These are phyloP conservation scores for Gordius sp. DNA, from an alignment of 2,888 invertebrate genomes.

Conservation along the genomic window DNA sequence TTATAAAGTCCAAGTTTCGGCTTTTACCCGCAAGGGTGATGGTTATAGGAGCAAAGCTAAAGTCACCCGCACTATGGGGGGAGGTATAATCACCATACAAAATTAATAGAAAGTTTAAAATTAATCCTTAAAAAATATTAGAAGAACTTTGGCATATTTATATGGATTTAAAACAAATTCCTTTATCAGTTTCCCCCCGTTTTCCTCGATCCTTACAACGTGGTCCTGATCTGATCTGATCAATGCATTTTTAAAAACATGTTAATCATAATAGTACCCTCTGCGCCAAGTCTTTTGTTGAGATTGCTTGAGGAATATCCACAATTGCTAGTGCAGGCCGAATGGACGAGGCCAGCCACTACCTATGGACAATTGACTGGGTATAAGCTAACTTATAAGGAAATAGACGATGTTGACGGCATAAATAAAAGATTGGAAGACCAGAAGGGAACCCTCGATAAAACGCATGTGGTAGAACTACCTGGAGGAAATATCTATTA, in stretches of 20 bases:
- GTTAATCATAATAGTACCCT: too few species aligned
- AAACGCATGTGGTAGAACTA: slow-evolving; percentile 41
- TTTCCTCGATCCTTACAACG: too few species aligned
- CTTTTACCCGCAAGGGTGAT: slow-evolving; percentile 79
- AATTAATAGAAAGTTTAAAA: too few species aligned
- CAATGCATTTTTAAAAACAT: too few species aligned
- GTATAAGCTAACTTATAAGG: slow-evolving; percentile 5
- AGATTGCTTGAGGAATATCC: slow-evolving; percentile 11
- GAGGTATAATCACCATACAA: too few species aligned
- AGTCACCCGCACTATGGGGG: slow-evolving; percentile 58
- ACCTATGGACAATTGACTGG: not conserved
- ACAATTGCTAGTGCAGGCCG: slow-evolving; percentile 3
- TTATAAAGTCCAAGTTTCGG: slow-evolving; percentile 64
- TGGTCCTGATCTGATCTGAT: too few species aligned
- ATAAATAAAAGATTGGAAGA: too few species aligned
- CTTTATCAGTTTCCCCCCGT: too few species aligned
- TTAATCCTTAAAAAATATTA: too few species aligned
- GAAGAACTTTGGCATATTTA: too few species aligned
- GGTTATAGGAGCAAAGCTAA: slow-evolving; percentile 65
- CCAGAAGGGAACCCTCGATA: not conserved
- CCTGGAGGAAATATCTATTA: slow-evolving; percentile 41
- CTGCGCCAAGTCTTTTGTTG: not conserved
- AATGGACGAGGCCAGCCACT: slow-evolving; percentile 11
- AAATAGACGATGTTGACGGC: not conserved
- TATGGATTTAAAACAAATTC: too few species aligned